A percentile compares a stretch with the other conserved stretches of the same genome.
These are phyloP conservation scores for Cryptocephalus moraei DNA, from an alignment of 2,888 invertebrate genomes.

Conservation along the genomic window DNA sequence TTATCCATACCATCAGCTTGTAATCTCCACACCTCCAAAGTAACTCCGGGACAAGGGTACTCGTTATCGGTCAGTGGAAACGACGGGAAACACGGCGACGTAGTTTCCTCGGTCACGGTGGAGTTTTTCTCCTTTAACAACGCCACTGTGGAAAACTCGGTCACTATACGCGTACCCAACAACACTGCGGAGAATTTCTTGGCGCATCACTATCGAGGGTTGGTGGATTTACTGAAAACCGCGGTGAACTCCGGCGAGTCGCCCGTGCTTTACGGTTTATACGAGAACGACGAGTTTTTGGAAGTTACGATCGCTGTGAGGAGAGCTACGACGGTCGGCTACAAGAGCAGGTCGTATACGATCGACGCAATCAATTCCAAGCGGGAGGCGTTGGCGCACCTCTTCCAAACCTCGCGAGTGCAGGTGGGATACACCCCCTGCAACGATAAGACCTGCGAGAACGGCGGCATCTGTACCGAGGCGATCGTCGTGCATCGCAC, in stretches of 20 bases:
- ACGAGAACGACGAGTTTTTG: slow-evolving; percentile 53
- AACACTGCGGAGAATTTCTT: slow-evolving; percentile 67
- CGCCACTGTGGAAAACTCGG: slow-evolving; percentile 69
- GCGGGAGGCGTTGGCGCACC: slow-evolving; percentile 50
- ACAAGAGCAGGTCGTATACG: slow-evolving; percentile 54
- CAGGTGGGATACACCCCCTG: slow-evolving; percentile 74
- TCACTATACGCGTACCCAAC: slow-evolving; percentile 66
- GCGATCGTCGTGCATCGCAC: slow-evolving; percentile 56
- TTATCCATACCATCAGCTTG: slow-evolving; percentile 68
- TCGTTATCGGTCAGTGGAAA: slow-evolving; percentile 75
- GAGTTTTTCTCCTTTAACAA: slow-evolving; percentile 75
- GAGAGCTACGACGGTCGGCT: slow-evolving; percentile 41
- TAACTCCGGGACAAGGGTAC: slow-evolving; percentile 62
- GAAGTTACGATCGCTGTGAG: slow-evolving; percentile 62
- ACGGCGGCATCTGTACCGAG: slow-evolving; percentile 68
- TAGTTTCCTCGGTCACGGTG: slow-evolving; percentile 76
- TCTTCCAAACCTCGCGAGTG: slow-evolving; percentile 51
- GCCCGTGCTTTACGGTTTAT: slow-evolving; percentile 62
- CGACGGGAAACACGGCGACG: slow-evolving; percentile 81
- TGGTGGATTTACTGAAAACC: slow-evolving; percentile 61
- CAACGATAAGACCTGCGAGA: slow-evolving; percentile 59
- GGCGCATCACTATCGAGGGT: slow-evolving; percentile 61
- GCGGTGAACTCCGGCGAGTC: slow-evolving; percentile 54
- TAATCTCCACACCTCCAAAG: slow-evolving; percentile 64
- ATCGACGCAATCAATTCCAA: slow-evolving; percentile 56